Evolutionary conservation across 2,888 invertebrate genomes (phyloP).

Genomic region (Drosophila lacicola): DNA sequence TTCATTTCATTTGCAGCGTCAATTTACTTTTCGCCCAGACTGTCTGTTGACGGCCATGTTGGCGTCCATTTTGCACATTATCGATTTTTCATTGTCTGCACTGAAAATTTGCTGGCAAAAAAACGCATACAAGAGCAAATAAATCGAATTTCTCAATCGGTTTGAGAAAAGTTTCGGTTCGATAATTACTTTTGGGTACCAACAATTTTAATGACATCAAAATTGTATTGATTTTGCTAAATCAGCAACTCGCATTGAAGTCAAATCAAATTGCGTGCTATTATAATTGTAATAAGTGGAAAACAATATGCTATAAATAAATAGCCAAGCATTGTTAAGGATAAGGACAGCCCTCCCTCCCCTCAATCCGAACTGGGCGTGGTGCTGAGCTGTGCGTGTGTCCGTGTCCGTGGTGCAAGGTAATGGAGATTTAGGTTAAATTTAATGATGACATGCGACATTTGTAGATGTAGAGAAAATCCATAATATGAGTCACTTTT

Average conservation of each 20-base stretch:
- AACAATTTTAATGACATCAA: slow-evolving; percentile 47
- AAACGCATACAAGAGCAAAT: slow-evolving; percentile 13
- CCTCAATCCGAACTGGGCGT: slow-evolving; percentile 63
- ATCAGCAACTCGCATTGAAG: slow-evolving; percentile 12
- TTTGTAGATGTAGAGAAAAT: slow-evolving; percentile 60
- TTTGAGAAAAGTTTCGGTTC: not conserved
- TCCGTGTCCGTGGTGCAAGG: slow-evolving; percentile 51
- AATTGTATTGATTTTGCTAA: slow-evolving; percentile 72
- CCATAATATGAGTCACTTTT: slow-evolving; percentile 73
- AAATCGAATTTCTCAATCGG: slow-evolving; percentile 1
- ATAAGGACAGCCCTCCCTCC: slow-evolving; percentile 2
- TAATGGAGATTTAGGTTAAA: slow-evolving; percentile 79
- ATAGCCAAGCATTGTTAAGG: slow-evolving; percentile 23
- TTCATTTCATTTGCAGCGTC: slow-evolving; percentile 18
- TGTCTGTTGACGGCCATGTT: slow-evolving; percentile 78
- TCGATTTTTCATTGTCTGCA: slow-evolving; percentile 83
- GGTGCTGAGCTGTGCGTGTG: slow-evolving; percentile 50
- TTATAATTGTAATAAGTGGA: slow-evolving; percentile 26
- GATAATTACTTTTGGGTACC: slow-evolving; percentile 31
- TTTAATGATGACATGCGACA: slow-evolving; percentile 80
- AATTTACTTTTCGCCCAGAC: slow-evolving; percentile 40
- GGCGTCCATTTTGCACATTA: slow-evolving; percentile 83
- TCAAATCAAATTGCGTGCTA: slow-evolving; percentile 25
- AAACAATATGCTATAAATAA: slow-evolving; percentile 50
- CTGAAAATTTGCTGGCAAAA: slow-evolving; percentile 51